These are phyloP conservation scores for Excalfactoria chinensis DNA, from an alignment of 2,113 vertebrate species.

Conservation along the genomic window DNA sequence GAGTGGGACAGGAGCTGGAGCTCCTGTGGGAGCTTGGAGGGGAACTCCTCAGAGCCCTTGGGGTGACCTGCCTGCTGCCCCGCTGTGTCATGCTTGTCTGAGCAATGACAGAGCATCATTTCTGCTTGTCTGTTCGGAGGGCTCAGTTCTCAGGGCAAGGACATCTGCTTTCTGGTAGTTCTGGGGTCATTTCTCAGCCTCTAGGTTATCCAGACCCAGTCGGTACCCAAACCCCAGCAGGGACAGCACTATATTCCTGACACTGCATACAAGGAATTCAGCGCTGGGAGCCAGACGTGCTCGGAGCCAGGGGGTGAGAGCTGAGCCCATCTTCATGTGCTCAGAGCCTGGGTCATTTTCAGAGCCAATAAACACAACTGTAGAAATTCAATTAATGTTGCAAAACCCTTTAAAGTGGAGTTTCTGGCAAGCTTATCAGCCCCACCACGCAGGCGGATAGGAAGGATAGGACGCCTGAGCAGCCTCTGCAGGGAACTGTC, in stretches of 20 bases:
- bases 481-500: neutral
- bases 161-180: neutral
- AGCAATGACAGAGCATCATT: neutral
- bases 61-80: neutral
- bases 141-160: neutral
- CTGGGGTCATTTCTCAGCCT: neutral
- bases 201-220: neutral
- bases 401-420: constrained; percentile 14
- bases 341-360: neutral
- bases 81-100: neutral
- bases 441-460: neutral
- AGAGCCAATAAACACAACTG: constrained; percentile 15
- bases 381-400: constrained; percentile 22
- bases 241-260: neutral
- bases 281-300: neutral
- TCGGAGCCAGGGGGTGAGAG: neutral
- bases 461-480: neutral
- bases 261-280: neutral
- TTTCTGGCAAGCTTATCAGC: constrained; percentile 11
- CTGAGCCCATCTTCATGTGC: neutral
- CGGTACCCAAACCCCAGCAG: neutral
- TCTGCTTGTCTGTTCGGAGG: neutral
- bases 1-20: neutral
- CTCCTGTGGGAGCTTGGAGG: neutral
- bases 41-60: neutral